phyloP scores from a whole-genome alignment of 2,888 invertebrate species.

The Agrilus biguttatus region DNA sequence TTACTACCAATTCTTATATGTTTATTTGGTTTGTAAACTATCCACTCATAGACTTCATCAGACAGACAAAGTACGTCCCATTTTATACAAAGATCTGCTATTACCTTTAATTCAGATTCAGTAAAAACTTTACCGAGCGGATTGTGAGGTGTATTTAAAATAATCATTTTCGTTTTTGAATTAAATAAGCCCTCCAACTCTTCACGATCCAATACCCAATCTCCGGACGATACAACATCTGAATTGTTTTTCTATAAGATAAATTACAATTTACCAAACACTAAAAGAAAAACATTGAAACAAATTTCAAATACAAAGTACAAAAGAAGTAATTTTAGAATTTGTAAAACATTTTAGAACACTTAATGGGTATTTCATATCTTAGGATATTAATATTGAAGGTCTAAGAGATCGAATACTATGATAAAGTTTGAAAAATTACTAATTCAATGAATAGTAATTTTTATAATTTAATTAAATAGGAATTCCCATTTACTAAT shows the following conservation, averaged over 20 bases:
- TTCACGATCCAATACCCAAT: conserved; percentile 76
- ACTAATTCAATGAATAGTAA: too few relatives aligned
- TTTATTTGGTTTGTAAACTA: conserved; percentile 68
- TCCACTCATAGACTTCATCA: conserved; percentile 98
- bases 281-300: background rate
- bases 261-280: background rate
- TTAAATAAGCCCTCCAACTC: conserved; percentile 74
- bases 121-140: conserved; percentile 87
- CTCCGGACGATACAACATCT: conserved; percentile 51
- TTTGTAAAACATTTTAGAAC: too few relatives aligned
- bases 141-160: conserved; percentile 97
- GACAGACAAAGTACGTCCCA: conserved; percentile 84
- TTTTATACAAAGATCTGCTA: conserved; percentile 82
- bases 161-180: conserved; percentile 80
- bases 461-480: too few relatives aligned
- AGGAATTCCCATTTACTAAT: too few relatives aligned
- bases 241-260: conserved; percentile 19
- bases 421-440: too few relatives aligned
- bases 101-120: conserved; percentile 49
- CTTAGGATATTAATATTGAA: too few relatives aligned
- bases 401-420: too few relatives aligned
- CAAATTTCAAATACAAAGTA: too few relatives aligned
- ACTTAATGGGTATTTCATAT: too few relatives aligned
- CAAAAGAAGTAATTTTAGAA: too few relatives aligned
- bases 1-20: conserved; percentile 78